These are phyloP conservation scores for Phocides pigmalion DNA, from an alignment of 1,140 invertebrate genomes.

Conservation along the genomic window DNA sequence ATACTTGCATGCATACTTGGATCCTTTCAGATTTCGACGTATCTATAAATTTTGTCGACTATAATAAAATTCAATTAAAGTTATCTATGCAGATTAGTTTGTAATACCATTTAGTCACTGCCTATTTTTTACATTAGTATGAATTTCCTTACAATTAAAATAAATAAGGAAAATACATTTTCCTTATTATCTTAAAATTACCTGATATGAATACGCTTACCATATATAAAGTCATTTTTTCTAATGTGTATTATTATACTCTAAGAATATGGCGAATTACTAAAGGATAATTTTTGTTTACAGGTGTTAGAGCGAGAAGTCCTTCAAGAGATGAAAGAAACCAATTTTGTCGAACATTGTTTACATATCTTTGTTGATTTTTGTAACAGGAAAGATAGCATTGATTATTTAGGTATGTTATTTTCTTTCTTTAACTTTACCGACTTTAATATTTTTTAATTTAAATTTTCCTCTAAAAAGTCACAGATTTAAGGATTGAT, in stretches of 20 bases:
- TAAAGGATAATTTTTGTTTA: conserved; percentile 34
- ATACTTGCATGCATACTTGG: too few relatives aligned
- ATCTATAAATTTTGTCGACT: too few relatives aligned
- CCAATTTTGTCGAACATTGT: conserved; percentile 60
- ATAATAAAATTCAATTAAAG: too few relatives aligned
- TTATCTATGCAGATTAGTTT: too few relatives aligned
- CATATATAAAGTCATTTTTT: background rate
- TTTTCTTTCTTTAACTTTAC: background rate
- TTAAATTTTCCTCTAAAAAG: too few relatives aligned
- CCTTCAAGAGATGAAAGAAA: conserved; percentile 50
- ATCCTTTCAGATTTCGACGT: too few relatives aligned
- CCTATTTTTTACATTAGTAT: background rate
- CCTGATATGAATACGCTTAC: too few relatives aligned
- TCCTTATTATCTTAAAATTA: background rate
- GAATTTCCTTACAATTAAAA: background rate
- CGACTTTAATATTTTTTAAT: too few relatives aligned
- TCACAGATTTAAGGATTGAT: too few relatives aligned
- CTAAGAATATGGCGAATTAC: background rate
- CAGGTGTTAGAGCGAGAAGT: conserved; percentile 63
- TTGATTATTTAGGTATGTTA: conserved; percentile 58
- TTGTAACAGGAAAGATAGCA: conserved; percentile 54
- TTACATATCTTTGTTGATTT: conserved; percentile 67
- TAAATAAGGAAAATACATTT: conserved; percentile 1
- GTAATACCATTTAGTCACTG: background rate
- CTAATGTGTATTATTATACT: background rate